Base-by-base conservation (phyloP, 2,888 invertebrate species). In the Stenoptilia bipunctidactyla region DNA sequence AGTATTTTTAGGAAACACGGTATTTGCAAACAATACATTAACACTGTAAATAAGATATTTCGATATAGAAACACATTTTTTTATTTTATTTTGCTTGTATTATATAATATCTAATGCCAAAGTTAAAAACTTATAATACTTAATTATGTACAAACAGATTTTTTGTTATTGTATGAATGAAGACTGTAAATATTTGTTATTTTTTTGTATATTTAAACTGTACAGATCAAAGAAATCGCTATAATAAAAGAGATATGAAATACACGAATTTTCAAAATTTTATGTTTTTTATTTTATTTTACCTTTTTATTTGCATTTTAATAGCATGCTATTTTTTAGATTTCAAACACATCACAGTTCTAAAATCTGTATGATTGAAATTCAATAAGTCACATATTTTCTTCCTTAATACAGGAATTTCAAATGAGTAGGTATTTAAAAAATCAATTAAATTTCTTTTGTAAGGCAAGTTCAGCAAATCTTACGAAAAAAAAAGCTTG, bases 101-200 rank as follows among this genome's bases (percentile, higher is more conserved):
- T 66, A 34, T 34, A 66, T 61, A 72, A 72, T 71, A n/a, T n/a
- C n/a, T n/a, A 75, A 83, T 82, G 74, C 83, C 83, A 83, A 83
- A 83, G 83, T 76, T 83, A 66, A 65, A 70, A 74, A 73, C 68
- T 66, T 55, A 56, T 56, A 20, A 70, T 73, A 73, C 68, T 66
- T 55, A 56, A 55, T 5, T 55, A 65, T 76, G 76, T 77, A 79
- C 72, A 79, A 67, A 71, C 12, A 67, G 68, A 71, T 74, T 70
- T 72, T 74, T 70, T 63, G 50, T 56, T 55, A 54, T 63, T 66
- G 55, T 60, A 61, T 62, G 55, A 52, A 49, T 55, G 52, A 56
- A 64, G 61, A 66, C 59, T 82, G 80, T 82, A 79, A 69, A 80
- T 80, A 77, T 49, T 58, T 61, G 61, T 61, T 56, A 66, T 55